A percentile compares a stretch with the other conserved stretches of the same genome.
phyloP scores from a whole-genome alignment of 2,113 vertebrate genomes.

The Neogale vison region DNA sequence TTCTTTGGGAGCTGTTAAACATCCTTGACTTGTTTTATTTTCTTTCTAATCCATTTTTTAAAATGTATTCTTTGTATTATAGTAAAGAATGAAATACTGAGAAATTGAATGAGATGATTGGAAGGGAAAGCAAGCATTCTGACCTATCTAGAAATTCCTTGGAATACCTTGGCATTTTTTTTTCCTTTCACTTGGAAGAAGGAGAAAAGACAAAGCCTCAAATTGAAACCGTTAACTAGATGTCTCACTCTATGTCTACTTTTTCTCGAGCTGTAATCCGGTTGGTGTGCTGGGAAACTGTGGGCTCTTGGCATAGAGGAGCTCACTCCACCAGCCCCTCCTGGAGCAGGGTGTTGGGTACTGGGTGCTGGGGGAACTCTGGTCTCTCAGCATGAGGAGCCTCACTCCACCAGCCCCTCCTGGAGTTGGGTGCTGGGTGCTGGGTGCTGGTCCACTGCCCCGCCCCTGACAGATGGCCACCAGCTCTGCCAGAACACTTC shows the following conservation, averaged over 20 bases:
- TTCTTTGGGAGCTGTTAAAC: neutral
- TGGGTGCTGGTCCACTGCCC: neutral
- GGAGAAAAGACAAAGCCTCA: neutral
- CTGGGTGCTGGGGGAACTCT: no score
- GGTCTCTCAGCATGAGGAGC: no score
- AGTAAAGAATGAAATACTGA: neutral
- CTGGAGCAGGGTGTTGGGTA: neutral
- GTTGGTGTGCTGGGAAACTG: accelerated
- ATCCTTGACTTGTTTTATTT: neutral
- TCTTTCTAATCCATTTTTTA: neutral
- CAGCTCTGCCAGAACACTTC: constrained; percentile 18
- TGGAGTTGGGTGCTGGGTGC: neutral
- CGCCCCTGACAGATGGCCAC: constrained; percentile 38
- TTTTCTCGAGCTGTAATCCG: neutral
- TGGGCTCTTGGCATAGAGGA: neutral
- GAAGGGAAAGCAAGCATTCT: neutral
- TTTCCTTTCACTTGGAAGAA: neutral
- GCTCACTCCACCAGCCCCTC: neutral
- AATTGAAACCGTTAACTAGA: accelerated
- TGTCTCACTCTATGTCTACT: neutral
- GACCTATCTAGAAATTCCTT: neutral
- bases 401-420: no score
- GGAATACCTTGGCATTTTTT: neutral
- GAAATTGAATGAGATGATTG: neutral
- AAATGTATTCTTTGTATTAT: neutral